Base-by-base conservation (phyloP, 2,113 vertebrate species). In the Alces alces region DNA sequence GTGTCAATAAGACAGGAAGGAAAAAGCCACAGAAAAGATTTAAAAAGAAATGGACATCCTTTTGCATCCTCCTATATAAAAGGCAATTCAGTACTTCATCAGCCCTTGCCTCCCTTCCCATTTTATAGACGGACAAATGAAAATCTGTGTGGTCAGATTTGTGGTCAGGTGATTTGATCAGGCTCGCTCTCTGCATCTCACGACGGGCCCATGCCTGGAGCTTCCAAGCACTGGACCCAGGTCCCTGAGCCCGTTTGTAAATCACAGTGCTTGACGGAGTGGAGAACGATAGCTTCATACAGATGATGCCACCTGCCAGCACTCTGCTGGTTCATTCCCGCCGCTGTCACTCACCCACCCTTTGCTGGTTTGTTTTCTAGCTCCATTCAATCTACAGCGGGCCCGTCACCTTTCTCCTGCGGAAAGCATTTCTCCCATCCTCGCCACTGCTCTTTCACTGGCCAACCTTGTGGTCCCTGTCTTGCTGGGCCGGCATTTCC, bases 401-500 rank as follows among this genome's bases (percentile, higher is more conserved):
- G 95, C 55, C 86, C 19, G 12, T 83, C 95, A 84, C 90, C 96
- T 80, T 92, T 64, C 61, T 95, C 86, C n/a, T 1, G 39, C 9
- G 47, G 79, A 96, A 87, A 88, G 92, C 95, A 58, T 86, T 79
- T 90, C 92, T 17, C 58, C 84, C 64, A 70, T 95, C 89, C 95
- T 50, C 83, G 80, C 88, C 97, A 88, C 64, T 21, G 88, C 28
- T 88, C 97, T 97, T 98, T 96, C 84, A 78, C 0, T 73, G 96
- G 93, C 93, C 98, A 91, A 86, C 73, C 79, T 45, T 27, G 4
- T 21, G 23, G 61, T 96, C 97, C 19, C 43, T 66, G 97, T 98
- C 98, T 92, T 84, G 79, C 97, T 50, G 95, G 95, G 96, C 96
- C 94, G 98, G 98, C 93, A 79, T 96, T 97, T 92, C 95, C 52